phyloP scores from a whole-genome alignment of 2,888 invertebrate species.

The Shargacucullia verbasci region DNA sequence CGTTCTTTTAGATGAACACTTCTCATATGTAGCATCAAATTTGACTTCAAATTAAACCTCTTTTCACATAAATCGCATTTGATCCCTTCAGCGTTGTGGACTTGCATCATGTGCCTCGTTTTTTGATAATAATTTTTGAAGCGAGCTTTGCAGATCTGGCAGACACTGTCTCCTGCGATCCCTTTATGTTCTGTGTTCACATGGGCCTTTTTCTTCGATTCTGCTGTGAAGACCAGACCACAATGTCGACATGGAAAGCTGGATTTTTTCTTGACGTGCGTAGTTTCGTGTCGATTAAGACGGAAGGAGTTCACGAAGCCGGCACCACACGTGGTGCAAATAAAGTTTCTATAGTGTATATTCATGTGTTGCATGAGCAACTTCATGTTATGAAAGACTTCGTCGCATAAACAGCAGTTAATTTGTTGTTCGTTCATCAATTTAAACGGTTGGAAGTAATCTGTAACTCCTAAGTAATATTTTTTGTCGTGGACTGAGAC shows the following conservation, averaged over 20 bases:
- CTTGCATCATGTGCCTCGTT: constrained; percentile 82
- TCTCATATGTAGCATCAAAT: constrained; percentile 79
- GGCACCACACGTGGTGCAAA: constrained; percentile 82
- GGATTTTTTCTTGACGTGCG: constrained; percentile 80
- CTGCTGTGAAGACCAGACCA: constrained; percentile 76
- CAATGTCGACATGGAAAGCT: constrained; percentile 79
- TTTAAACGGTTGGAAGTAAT: constrained; percentile 81
- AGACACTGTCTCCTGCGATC: constrained; percentile 83
- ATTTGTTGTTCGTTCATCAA: constrained; percentile 77
- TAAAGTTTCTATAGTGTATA: constrained; percentile 81
- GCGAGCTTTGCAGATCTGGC: constrained; percentile 81
- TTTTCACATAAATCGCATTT: constrained; percentile 83
- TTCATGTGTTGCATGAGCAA: constrained; percentile 85
- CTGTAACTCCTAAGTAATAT: constrained; percentile 76
- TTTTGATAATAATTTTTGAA: constrained; percentile 86
- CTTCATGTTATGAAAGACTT: constrained; percentile 82
- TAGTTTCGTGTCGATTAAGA: constrained; percentile 78
- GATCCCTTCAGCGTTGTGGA: constrained; percentile 81
- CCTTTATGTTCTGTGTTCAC: constrained; percentile 83
- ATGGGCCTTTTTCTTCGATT: constrained; percentile 82
- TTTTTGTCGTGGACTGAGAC: constrained; percentile 76
- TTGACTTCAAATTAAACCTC: constrained; percentile 82
- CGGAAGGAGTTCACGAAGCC: constrained; percentile 82
- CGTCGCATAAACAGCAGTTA: constrained; percentile 78
- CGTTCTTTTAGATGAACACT: constrained; percentile 82